Evolutionary conservation across 30 jellyfish, hydroid and myxozoan genomes (phyloP), one percentile per base, ranked within the genome.

Genomic region (Aurelia sp.): DNA sequence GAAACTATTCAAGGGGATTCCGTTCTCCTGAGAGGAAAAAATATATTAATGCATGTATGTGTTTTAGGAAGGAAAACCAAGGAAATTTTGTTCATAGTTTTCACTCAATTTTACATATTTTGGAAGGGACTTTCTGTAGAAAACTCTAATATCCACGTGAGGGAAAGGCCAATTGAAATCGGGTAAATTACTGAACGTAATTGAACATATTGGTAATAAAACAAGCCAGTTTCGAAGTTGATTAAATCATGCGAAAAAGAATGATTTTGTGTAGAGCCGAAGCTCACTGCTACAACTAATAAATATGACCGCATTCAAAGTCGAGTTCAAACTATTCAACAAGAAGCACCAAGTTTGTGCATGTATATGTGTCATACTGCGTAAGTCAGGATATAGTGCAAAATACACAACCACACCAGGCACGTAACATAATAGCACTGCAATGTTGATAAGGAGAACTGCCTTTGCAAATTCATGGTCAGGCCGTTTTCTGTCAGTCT

Each of bases 281-380:
- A 48, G n/a, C 47, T 72, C 83, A 35, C 68, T 72, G 38, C 83
- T 44, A 0, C 51, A 72, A 9, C 8, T n/a, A 1, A 24, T 51
- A 61, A 74, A 74, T 19, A 77, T 60, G 15, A 77, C 7, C 3
- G 78, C 88, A 77, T 77, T 77, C 52, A 59, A 30, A 10, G 88
- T 58, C 10, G 88, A 77, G 68, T 77, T 61, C 51, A 41, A 16
- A 13, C 3, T 0, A 38, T 12, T 12, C 41, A 24, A 7, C 24
- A 58, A 13, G 4, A 31, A 61, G 20, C 35, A n/a, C 71, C 71
- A 61, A 3, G 71, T n/a, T n/a, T 9, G 35, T 24, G 30, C 35
- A n/a, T n/a, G 13, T 21, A 8, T 13, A 24, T 20, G 12, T 61
- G 35, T 61, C 71, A 61, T 4, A 20, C 35, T 9, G 3, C 12